A percentile compares a stretch with the other conserved stretches of the same genome.
Evolutionary conservation across 35 echinoderm and acorn worm genomes (phyloP).

Genomic region (Chiridota heheva): DNA sequence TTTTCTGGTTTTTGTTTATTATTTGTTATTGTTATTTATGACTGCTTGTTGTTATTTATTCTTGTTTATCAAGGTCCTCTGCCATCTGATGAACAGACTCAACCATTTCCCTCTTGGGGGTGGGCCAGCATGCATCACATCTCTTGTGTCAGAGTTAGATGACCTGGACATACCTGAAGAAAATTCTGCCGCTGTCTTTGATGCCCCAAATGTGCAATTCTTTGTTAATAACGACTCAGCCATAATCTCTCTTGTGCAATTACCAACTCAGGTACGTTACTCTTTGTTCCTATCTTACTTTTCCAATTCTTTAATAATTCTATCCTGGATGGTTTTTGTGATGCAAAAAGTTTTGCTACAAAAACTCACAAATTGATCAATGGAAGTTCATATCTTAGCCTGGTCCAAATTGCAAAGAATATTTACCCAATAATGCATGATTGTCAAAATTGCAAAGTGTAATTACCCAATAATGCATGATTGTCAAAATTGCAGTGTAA

Average conservation of each 20-base stretch:
- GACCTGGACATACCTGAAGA: conserved; percentile 81
- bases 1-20: too few species aligned
- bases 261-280: conserved; percentile 66
- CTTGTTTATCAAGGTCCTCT: conserved; percentile 67
- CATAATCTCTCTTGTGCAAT: conserved; percentile 76
- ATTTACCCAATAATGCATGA: too few species aligned
- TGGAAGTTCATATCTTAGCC: too few species aligned
- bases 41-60: too few species aligned
- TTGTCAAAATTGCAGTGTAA: too few species aligned
- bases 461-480: too few species aligned
- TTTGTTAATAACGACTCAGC: conserved; percentile 90
- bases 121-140: conserved; percentile 85
- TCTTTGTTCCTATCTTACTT: not conserved
- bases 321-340: too few species aligned
- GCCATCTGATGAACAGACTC: conserved; percentile 84
- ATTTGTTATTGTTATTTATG: too few species aligned
- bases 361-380: too few species aligned
- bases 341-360: too few species aligned
- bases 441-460: too few species aligned
- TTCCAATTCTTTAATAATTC: not conserved
- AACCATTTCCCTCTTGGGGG: conserved; percentile 93
- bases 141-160: conserved; percentile 83
- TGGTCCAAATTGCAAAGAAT: too few species aligned
- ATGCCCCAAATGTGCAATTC: conserved; percentile 91
- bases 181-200: conserved; percentile 70